phyloP scores from a whole-genome alignment of 2,797 vertebrate species.

The Bryconaethiops microstoma region DNA sequence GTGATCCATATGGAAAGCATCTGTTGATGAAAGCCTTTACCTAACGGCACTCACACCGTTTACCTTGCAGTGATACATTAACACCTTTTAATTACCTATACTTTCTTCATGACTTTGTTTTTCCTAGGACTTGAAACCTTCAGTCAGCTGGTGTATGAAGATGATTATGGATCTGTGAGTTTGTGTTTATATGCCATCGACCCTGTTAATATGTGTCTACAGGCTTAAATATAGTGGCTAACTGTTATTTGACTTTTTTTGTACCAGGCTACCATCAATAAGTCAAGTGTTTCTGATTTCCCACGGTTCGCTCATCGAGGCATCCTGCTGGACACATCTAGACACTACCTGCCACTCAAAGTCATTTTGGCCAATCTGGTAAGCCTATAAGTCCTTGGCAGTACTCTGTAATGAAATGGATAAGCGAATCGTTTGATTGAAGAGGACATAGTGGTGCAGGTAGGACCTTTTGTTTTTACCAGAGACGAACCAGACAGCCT shows the following conservation, averaged over 20 bases:
- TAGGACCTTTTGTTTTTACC: too few species aligned
- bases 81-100: neutral
- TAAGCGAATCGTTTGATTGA: too few species aligned
- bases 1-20: too few species aligned
- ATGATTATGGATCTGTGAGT: slow-evolving; percentile 88
- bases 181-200: slow-evolving; percentile 2
- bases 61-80: neutral
- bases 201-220: too few species aligned
- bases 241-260: neutral
- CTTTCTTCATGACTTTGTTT: slow-evolving; percentile 25
- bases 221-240: too few species aligned
- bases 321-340: slow-evolving; percentile 88
- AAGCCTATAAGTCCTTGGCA: slow-evolving; percentile 41
- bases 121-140: slow-evolving; percentile 93
- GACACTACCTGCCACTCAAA: slow-evolving; percentile 90
- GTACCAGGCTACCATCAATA: slow-evolving; percentile 83
- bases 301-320: slow-evolving; percentile 92
- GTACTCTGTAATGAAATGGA: neutral
- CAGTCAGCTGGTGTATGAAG: slow-evolving; percentile 90
- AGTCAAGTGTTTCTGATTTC: slow-evolving; percentile 79
- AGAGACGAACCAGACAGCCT: too few species aligned
- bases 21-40: neutral
- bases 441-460: too few species aligned
- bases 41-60: neutral
- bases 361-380: slow-evolving; percentile 90